phyloP scores from a whole-genome alignment of 2,888 invertebrate species.

The Volucella zonaria region DNA sequence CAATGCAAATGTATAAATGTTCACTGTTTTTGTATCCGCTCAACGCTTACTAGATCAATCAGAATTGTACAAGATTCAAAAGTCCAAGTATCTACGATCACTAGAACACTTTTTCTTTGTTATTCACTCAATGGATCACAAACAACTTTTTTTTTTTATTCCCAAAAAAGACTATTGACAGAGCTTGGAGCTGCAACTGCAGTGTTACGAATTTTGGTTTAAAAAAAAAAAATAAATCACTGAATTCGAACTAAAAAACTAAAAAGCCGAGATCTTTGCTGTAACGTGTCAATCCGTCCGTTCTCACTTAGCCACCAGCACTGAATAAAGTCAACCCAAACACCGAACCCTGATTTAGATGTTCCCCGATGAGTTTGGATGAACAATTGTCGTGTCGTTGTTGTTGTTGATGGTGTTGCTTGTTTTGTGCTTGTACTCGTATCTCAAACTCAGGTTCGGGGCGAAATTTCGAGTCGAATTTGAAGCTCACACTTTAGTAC shows the following conservation, averaged over 20 bases:
- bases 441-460: conserved; percentile 31
- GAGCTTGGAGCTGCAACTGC: conserved; percentile 31
- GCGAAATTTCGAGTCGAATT: conserved; percentile 35
- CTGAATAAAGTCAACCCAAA: conserved; percentile 80
- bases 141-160: conserved; percentile 33
- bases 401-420: neutral
- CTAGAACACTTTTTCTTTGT: neutral
- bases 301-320: conserved; percentile 81
- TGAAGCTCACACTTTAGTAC: conserved; percentile 59
- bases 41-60: conserved; percentile 24
- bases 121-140: neutral
- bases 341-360: conserved; percentile 72
- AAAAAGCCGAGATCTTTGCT: conserved; percentile 14
- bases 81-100: conserved; percentile 3
- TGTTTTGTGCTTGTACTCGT: conserved; percentile 20
- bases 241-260: too few species aligned
- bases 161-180: conserved; percentile 14
- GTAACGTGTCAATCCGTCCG: conserved; percentile 78
- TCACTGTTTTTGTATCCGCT: conserved; percentile 20
- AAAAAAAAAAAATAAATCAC: neutral
- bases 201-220: neutral
- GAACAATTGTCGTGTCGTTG: conserved; percentile 25
- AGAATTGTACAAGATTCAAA: conserved; percentile 6
- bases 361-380: conserved; percentile 62
- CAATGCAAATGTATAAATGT: conserved; percentile 3